These are phyloP conservation scores for Zootoca vivipara DNA, from an alignment of 2,113 vertebrate genomes.

Conservation along the genomic window DNA sequence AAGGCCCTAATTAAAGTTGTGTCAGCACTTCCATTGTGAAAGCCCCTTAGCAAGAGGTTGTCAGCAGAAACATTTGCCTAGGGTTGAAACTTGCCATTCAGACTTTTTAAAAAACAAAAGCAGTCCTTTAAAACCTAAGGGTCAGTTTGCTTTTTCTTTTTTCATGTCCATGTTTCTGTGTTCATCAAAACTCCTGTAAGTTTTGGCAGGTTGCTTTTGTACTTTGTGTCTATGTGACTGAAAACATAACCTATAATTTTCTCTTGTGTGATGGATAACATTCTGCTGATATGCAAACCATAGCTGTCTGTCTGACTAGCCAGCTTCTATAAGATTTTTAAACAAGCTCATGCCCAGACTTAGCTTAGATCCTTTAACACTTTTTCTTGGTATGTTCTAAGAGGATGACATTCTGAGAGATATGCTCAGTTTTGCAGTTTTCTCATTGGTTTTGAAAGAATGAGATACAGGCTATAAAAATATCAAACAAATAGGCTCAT, in stretches of 20 bases:
- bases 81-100: slow-evolving; percentile 54
- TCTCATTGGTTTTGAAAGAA: neutral
- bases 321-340: slow-evolving; percentile 18
- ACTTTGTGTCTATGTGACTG: neutral
- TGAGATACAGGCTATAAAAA: neutral
- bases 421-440: neutral
- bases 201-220: neutral
- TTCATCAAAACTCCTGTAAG: neutral
- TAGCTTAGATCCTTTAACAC: neutral
- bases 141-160: slow-evolving; percentile 14
- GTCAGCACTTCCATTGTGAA: slow-evolving; percentile 59
- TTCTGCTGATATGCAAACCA: neutral
- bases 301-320: slow-evolving; percentile 26
- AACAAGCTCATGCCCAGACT: neutral
- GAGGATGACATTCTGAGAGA: neutral
- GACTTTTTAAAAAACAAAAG: slow-evolving; percentile 20
- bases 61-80: slow-evolving; percentile 60
- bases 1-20: slow-evolving; percentile 55
- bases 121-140: slow-evolving; percentile 5
- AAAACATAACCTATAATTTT: neutral
- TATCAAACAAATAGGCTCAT: neutral
- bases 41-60: slow-evolving; percentile 55
- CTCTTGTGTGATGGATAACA: neutral
- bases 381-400: neutral
- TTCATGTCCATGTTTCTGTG: neutral